These are phyloP conservation scores for Sebastes itinus DNA, from an alignment of 2,797 vertebrate species.

Conservation along the genomic window DNA sequence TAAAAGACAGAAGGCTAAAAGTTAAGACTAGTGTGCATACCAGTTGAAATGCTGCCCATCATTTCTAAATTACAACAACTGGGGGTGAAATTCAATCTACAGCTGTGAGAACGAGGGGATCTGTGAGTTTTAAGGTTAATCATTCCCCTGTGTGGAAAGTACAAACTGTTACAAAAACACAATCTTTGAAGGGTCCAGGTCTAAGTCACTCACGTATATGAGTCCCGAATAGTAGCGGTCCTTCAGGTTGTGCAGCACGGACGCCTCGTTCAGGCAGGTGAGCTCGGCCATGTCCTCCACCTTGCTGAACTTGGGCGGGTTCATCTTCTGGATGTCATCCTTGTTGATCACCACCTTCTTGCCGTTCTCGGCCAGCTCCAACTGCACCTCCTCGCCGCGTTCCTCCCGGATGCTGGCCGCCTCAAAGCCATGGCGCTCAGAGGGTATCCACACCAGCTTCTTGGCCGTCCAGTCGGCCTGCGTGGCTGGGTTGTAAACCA, in stretches of 20 bases:
- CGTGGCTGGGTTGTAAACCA: conserved; percentile 96
- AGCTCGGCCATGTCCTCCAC: conserved; percentile 98
- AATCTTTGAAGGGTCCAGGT: not conserved
- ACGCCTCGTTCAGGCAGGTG: conserved; percentile 96
- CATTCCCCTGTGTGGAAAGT: not conserved
- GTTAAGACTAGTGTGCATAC: not conserved
- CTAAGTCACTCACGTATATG: conserved; percentile 90
- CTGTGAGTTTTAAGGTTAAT: conserved; percentile 14
- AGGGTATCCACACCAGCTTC: conserved; percentile 96
- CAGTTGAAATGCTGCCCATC: not conserved
- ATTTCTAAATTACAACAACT: not conserved
- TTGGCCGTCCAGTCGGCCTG: conserved; percentile 98
- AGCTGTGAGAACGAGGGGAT: not conserved
- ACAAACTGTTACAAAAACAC: conserved; percentile 1
- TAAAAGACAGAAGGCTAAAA: not conserved
- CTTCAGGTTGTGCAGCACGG: conserved; percentile 95
- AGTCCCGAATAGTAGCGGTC: conserved; percentile 97
- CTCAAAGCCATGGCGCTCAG: conserved; percentile 95
- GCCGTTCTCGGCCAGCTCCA: conserved; percentile 94
- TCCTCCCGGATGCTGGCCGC: conserved; percentile 93
- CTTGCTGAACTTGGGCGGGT: conserved; percentile 97
- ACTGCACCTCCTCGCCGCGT: conserved; percentile 90
- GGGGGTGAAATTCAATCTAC: conserved; percentile 2
- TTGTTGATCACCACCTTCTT: conserved; percentile 95
- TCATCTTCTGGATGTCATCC: conserved; percentile 99